These are phyloP conservation scores for Fregata magnificens DNA, from an alignment of 2,113 vertebrate genomes.

Conservation along the genomic window DNA sequence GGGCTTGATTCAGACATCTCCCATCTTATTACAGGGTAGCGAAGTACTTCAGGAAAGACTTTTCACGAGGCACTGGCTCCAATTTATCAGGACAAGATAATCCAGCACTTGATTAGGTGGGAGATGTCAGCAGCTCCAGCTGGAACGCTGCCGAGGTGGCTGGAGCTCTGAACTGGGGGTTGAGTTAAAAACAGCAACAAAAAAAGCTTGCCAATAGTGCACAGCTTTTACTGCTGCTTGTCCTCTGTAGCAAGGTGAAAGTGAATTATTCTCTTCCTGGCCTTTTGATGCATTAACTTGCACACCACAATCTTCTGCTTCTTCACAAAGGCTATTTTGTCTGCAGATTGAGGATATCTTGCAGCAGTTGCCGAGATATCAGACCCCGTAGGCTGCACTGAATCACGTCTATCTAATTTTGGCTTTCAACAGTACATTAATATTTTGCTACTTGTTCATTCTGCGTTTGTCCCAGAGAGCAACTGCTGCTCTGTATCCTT, in stretches of 20 bases:
- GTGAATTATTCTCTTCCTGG: constrained; percentile 54
- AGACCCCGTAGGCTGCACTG: not conserved
- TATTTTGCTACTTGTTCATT: not conserved
- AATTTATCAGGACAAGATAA: constrained; percentile 84
- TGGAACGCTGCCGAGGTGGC: constrained; percentile 40
- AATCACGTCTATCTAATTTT: not conserved
- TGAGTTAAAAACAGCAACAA: constrained; percentile 54
- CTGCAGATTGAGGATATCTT: not conserved
- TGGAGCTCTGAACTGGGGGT: constrained; percentile 29
- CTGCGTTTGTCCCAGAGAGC: not conserved
- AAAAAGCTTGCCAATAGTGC: constrained; percentile 54
- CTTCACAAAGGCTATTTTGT: constrained; percentile 47
- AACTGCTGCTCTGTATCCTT: not conserved
- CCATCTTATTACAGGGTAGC: constrained; percentile 52
- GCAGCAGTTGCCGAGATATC: not conserved
- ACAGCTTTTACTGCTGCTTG: constrained; percentile 60
- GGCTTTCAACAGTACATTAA: constrained; percentile 3
- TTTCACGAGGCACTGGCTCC: constrained; percentile 72
- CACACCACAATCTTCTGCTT: constrained; percentile 9
- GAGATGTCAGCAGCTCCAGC: constrained; percentile 70
- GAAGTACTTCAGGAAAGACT: constrained; percentile 73
- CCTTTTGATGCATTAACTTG: constrained; percentile 33
- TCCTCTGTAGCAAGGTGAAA: constrained; percentile 78
- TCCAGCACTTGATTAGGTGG: constrained; percentile 78
- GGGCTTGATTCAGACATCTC: constrained; percentile 75